Evolutionary conservation across 1,140 invertebrate genomes (phyloP), one percentile per base, ranked within the genome.

Genomic region (Neodiprion virginianus): DNA sequence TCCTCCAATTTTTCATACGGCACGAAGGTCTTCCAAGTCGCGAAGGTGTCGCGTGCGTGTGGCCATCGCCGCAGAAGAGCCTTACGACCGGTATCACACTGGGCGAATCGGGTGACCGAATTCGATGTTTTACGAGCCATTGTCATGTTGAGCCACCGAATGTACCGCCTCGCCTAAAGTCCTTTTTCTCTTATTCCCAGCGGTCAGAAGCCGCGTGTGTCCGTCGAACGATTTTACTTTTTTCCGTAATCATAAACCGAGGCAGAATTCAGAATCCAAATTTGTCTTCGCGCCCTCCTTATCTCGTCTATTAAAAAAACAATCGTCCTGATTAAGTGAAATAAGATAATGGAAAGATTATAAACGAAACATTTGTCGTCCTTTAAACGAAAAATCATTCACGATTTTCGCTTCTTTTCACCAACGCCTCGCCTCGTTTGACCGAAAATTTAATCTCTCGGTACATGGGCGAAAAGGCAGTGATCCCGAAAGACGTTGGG

Each of bases 41-140:
- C 8, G 0, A 40, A 40, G 28, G 53, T 61, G 4, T 8, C 53
- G 53, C 53, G 53, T 61, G 53, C 53, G 53, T 7, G 53, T 61
- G 53, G 53, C 8, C 53, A 61, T 61, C 53, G 11, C 53, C 28
- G 8, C 53, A 8, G 28, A 61, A 61, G 53, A 14, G 8, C 53
- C 53, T 61, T 61, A 61, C 53, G 53, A 61, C 53, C 53, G 5
- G 28, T 40, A 40, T 40, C 28, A 40, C 28, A 17, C 53, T 4
- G 11, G 53, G 53, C 28, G 5, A 40, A 40, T 40, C 28, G 28
- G 28, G 28, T 40, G 4, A 8, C n/a, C n/a, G 53, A 61, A 61
- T 61, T 61, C 74, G 73, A 74, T 77, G 72, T 77, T 77, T 77
- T 77, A 77, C 53, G 76, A 77, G 67, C 73, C 73, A 77, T 77